phyloP scores from a whole-genome alignment of 2,888 invertebrate species.

The Agrotis puta region DNA sequence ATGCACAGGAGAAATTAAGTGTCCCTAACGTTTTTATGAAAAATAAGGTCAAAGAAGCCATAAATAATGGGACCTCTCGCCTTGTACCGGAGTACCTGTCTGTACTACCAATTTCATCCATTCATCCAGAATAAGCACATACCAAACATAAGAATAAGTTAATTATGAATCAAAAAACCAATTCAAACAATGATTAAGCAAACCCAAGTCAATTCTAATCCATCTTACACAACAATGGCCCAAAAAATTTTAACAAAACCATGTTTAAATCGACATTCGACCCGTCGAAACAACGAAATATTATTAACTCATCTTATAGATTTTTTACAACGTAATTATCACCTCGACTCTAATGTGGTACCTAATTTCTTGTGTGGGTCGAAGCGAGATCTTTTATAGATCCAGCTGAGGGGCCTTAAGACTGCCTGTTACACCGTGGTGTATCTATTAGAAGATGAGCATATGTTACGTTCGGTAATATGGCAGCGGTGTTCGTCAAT shows the following conservation, averaged over 20 bases:
- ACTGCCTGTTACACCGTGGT: constrained; percentile 76
- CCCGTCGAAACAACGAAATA: constrained; percentile 84
- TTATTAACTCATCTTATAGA: constrained; percentile 87
- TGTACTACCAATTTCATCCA: neutral
- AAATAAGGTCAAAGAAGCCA: no score
- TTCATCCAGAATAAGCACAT: neutral
- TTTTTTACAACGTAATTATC: constrained; percentile 90
- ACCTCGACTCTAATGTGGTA: constrained; percentile 88
- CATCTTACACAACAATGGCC: constrained; percentile 54
- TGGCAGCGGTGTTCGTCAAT: neutral
- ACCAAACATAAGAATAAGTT: neutral
- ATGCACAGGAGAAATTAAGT: no score
- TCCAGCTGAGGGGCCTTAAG: constrained; percentile 75
- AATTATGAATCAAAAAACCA: constrained; percentile 27
- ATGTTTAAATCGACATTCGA: constrained; percentile 79
- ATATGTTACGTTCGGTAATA: neutral
- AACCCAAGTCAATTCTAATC: constrained; percentile 37
- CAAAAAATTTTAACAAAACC: constrained; percentile 67
- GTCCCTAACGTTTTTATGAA: no score
- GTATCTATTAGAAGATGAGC: constrained; percentile 29
- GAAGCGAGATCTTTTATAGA: constrained; percentile 85
- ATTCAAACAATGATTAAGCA: constrained; percentile 46
- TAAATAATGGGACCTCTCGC: no score
- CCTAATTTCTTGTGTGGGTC: constrained; percentile 89
- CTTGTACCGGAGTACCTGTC: no score